phyloP scores from a whole-genome alignment of 35 echinoderm and acorn worm genomes.

The Eucidaris tribuloides region DNA sequence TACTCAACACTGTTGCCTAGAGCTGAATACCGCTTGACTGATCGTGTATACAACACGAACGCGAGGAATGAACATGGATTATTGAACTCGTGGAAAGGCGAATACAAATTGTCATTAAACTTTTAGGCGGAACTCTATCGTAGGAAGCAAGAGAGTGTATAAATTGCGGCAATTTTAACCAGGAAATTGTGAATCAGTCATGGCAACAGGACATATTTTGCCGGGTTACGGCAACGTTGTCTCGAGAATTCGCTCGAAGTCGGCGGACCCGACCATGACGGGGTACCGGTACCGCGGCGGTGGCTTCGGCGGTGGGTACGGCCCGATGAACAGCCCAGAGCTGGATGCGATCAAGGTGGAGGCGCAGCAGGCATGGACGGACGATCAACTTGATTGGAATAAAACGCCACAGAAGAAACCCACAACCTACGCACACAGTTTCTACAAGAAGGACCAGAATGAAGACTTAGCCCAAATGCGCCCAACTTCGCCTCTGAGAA shows the following conservation, averaged over 20 bases:
- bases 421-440: slow-evolving; percentile 91
- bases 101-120: too few species aligned
- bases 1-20: too few species aligned
- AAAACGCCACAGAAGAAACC: slow-evolving; percentile 80
- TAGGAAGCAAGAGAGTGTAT: too few species aligned
- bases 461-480: slow-evolving; percentile 41
- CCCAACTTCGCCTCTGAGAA: slow-evolving; percentile 82
- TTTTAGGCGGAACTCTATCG: too few species aligned
- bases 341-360: slow-evolving; percentile 50
- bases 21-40: too few species aligned
- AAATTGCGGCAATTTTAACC: not conserved
- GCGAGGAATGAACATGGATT: too few species aligned
- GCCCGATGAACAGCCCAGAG: not conserved
- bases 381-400: slow-evolving; percentile 84
- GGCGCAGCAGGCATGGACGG: slow-evolving; percentile 68
- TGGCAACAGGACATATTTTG: slow-evolving; percentile 96
- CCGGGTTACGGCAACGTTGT: slow-evolving; percentile 75
- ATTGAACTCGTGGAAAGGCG: too few species aligned
- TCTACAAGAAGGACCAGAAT: slow-evolving; percentile 57
- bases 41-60: too few species aligned
- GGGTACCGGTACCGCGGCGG: slow-evolving; percentile 61
- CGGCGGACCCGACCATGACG: slow-evolving; percentile 88
- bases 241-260: slow-evolving; percentile 76
- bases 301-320: not conserved
- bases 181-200: not conserved